These are phyloP conservation scores for Steinernema khuongi DNA, from an alignment of 1,140 invertebrate genomes.

Conservation along the genomic window DNA sequence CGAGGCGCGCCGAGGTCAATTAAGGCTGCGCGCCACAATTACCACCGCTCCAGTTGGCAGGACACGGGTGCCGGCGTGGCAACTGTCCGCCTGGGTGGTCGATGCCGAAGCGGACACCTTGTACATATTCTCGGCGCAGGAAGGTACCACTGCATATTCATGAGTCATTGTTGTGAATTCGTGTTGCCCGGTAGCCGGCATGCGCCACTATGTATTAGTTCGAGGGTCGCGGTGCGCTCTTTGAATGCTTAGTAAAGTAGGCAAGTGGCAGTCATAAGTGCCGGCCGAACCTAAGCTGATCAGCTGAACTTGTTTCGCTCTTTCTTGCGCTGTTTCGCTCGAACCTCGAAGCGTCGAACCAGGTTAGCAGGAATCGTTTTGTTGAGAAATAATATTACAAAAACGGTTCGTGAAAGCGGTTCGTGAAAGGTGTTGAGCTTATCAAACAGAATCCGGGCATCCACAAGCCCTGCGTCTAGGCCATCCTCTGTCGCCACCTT, in stretches of 20 bases:
- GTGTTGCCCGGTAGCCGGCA: not conserved
- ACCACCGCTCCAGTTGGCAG: not conserved
- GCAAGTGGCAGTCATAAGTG: too few species aligned
- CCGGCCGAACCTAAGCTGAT: too few species aligned
- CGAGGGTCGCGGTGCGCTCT: too few species aligned
- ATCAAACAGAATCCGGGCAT: slow-evolving; percentile 27
- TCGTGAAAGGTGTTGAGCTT: slow-evolving; percentile 35
- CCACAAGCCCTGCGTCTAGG: not conserved
- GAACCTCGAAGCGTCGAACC: too few species aligned
- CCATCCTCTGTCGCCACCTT: too few species aligned
- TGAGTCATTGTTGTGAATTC: slow-evolving; percentile 6
- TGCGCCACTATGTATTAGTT: too few species aligned
- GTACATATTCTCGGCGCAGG: not conserved
- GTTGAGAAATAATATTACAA: too few species aligned
- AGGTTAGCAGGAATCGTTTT: too few species aligned
- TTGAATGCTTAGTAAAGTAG: too few species aligned
- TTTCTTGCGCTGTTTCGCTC: too few species aligned
- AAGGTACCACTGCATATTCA: not conserved
- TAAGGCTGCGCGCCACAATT: slow-evolving; percentile 1
- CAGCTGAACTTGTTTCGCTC: too few species aligned
- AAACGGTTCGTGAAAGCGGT: too few species aligned
- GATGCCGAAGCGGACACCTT: not conserved
- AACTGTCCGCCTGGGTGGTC: not conserved
- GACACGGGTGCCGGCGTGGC: not conserved
- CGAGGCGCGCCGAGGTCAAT: slow-evolving; percentile 7